Percentiles rank a stretch among this genome's conserved stretches.
These are phyloP conservation scores for Salticus scenicus DNA, from an alignment of 2,888 invertebrate species.

Conservation along the genomic window DNA sequence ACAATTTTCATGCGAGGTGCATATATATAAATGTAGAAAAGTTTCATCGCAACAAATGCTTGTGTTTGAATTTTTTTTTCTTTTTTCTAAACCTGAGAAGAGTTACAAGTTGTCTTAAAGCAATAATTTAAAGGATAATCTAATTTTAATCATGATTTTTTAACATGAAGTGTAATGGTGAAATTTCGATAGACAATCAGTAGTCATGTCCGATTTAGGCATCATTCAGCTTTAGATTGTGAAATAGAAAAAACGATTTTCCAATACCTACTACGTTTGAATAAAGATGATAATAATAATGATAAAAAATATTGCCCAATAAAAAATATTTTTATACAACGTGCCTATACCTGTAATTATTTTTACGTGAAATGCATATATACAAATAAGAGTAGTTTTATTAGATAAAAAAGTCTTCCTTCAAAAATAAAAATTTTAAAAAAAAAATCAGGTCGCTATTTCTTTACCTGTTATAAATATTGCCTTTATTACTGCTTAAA, in stretches of 20 bases:
- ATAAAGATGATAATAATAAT: background rate
- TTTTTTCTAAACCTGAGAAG: too few species aligned
- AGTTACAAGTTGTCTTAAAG: too few species aligned
- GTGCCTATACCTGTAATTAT: constrained; percentile 36
- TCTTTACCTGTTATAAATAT: too few species aligned
- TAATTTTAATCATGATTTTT: background rate
- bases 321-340: constrained; percentile 61
- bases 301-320: constrained; percentile 30
- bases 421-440: constrained; percentile 24
- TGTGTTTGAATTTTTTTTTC: too few species aligned
- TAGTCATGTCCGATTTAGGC: constrained; percentile 56
- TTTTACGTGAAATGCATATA: constrained; percentile 43
- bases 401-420: constrained; percentile 62
- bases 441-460: too few species aligned
- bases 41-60: too few species aligned
- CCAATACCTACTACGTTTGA: constrained; percentile 37
- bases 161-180: constrained; percentile 32
- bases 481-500: too few species aligned
- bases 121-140: too few species aligned
- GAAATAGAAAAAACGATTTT: constrained; percentile 37
- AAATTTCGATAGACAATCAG: constrained; percentile 55
- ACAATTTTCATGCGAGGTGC: too few species aligned
- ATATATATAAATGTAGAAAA: too few species aligned
- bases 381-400: constrained; percentile 55
- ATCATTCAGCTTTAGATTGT: constrained; percentile 45